These are phyloP conservation scores for Lasioglossum albipes DNA, from an alignment of 1,140 invertebrate genomes.

Conservation along the genomic window DNA sequence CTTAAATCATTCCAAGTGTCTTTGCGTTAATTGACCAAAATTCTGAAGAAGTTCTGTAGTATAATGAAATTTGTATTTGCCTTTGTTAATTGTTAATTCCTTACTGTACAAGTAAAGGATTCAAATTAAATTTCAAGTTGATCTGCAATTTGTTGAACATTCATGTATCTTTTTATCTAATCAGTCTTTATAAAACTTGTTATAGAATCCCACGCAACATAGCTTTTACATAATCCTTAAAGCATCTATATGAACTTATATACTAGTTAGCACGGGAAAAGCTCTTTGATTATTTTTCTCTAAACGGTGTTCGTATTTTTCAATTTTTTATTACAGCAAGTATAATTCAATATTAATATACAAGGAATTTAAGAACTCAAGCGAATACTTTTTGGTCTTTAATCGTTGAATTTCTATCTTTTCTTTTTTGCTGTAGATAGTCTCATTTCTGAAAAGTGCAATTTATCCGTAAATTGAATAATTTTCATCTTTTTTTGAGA, in stretches of 20 bases:
- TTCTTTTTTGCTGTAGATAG: background rate
- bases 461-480: conserved; percentile 12
- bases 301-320: conserved; percentile 21
- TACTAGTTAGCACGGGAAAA: conserved; percentile 40
- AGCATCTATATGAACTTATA: conserved; percentile 45
- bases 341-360: conserved; percentile 34
- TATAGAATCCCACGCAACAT: conserved; percentile 30
- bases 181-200: conserved; percentile 50
- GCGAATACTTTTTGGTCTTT: background rate
- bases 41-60: conserved; percentile 1
- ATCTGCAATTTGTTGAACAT: conserved; percentile 23
- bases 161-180: conserved; percentile 39
- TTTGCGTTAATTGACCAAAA: conserved; percentile 15
- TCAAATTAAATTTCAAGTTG: conserved; percentile 29
- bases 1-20: conserved; percentile 25
- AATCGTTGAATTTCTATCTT: background rate
- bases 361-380: conserved; percentile 30
- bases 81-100: conserved; percentile 9
- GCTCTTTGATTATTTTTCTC: conserved; percentile 33
- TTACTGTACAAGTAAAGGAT: conserved; percentile 6
- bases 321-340: conserved; percentile 42
- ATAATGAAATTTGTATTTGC: conserved; percentile 14
- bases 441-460: background rate
- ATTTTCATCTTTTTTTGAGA: background rate
- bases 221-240: conserved; percentile 42